These are phyloP conservation scores for Eidolon dupreanum DNA, from an alignment of 2,797 vertebrate genomes.

Conservation along the genomic window DNA sequence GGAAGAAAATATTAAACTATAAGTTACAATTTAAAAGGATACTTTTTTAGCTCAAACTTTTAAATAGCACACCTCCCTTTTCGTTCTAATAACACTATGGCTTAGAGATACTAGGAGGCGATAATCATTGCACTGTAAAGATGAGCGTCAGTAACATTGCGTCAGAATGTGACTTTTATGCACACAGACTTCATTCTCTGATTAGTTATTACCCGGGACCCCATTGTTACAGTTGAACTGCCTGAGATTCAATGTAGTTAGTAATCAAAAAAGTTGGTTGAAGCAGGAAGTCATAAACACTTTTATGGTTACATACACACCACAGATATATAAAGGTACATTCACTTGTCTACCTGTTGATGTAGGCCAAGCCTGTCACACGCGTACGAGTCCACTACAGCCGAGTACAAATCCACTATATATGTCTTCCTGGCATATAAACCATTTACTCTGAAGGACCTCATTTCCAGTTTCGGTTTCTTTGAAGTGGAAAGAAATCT, in stretches of 20 bases:
- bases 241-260: not conserved
- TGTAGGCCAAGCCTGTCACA: not conserved
- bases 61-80: not conserved
- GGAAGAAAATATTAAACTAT: not conserved
- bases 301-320: not conserved
- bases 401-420: not conserved
- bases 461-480: not conserved
- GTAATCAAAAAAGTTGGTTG: not conserved
- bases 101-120: not conserved
- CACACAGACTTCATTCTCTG: not conserved
- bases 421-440: not conserved
- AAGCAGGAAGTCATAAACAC: not conserved
- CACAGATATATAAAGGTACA: not conserved
- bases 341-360: not conserved
- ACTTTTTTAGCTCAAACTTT: not conserved
- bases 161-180: not conserved
- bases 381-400: not conserved
- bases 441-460: not conserved
- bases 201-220: not conserved
- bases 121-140: not conserved
- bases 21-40: not conserved
- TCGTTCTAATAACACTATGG: not conserved
- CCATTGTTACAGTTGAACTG: not conserved
- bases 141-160: not conserved
- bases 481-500: not conserved